phyloP scores from a whole-genome alignment of 1,140 invertebrate genomes.

The Aleiodes sp. region DNA sequence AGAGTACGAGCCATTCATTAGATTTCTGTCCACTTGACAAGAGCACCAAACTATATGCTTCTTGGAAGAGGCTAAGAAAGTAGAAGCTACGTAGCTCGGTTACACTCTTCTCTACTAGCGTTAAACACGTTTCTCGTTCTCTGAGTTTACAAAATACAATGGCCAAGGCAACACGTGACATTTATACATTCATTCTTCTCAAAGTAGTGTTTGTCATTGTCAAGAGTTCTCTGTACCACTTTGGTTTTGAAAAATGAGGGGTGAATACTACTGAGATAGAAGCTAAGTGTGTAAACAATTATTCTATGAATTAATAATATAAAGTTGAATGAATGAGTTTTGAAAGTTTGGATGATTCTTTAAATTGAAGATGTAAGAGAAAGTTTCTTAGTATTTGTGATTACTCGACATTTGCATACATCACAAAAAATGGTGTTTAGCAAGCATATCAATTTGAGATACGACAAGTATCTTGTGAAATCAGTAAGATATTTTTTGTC shows the following conservation, averaged over 20 bases:
- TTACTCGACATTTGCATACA: too few relatives aligned
- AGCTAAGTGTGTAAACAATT: not conserved
- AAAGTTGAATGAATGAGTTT: too few relatives aligned
- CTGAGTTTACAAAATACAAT: conserved; percentile 1
- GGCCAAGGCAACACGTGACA: not conserved
- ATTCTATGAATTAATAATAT: too few relatives aligned
- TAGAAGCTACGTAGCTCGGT: not conserved
- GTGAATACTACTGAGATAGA: not conserved
- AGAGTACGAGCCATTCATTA: conserved; percentile 45
- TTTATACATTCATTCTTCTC: conserved; percentile 9
- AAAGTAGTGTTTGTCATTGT: not conserved
- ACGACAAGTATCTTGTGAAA: too few relatives aligned
- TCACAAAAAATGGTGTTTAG: too few relatives aligned
- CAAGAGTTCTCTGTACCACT: not conserved
- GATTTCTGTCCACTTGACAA: conserved; percentile 45
- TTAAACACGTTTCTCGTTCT: conserved; percentile 31
- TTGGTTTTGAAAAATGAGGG: not conserved
- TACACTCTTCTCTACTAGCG: not conserved
- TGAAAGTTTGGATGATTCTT: not conserved
- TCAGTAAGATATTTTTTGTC: too few relatives aligned
- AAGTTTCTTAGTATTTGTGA: not conserved
- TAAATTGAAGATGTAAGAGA: not conserved
- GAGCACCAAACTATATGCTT: conserved; percentile 25
- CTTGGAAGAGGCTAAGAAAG: not conserved
- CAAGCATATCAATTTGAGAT: too few relatives aligned